Evolutionary conservation across 2,113 vertebrate genomes (phyloP).

Genomic region (Henicopernis longicauda): DNA sequence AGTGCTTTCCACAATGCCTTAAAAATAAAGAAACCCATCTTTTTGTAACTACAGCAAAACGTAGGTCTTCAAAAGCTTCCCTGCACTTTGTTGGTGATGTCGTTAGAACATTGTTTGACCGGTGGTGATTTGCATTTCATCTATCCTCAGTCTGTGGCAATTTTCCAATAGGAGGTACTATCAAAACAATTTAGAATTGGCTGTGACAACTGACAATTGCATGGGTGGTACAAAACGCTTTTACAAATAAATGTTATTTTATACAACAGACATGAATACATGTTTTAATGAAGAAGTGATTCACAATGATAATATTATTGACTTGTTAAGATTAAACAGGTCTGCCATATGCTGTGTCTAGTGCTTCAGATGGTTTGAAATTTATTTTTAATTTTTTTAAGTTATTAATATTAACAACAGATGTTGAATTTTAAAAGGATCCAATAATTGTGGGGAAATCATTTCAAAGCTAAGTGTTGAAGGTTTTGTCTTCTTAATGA

Average conservation of each 20-base stretch:
- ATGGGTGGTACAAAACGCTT: neutral
- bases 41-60: neutral
- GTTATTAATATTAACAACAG: neutral
- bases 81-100: neutral
- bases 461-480: neutral
- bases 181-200: neutral
- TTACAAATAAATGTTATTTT: neutral
- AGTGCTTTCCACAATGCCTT: neutral
- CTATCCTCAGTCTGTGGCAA: neutral
- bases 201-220: neutral
- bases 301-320: slow-evolving; percentile 1
- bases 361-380: slow-evolving; percentile 19
- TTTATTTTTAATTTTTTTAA: neutral
- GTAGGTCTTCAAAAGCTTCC: neutral
- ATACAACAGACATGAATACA: neutral
- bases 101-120: neutral
- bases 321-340: neutral
- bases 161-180: neutral
- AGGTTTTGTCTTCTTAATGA: neutral
- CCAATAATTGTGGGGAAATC: neutral
- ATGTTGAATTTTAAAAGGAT: neutral
- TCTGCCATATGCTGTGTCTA: neutral
- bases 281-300: slow-evolving; percentile 9
- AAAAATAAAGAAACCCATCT: neutral
- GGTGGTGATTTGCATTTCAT: neutral